phyloP scores from a whole-genome alignment of 2,888 invertebrate species.

The Philereme transversata region DNA sequence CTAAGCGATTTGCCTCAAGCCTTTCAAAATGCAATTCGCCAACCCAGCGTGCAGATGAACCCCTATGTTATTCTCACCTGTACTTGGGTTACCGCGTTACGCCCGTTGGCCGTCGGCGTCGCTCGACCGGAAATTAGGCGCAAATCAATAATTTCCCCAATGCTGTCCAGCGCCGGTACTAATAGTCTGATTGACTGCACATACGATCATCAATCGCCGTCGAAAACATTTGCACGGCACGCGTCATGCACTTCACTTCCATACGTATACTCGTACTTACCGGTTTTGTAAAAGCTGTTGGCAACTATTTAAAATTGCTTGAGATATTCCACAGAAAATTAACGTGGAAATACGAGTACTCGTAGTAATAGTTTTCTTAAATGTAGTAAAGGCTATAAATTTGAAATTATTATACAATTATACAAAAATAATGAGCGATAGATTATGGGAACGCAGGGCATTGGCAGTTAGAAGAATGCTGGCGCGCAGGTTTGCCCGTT shows the following conservation, averaged over 20 bases:
- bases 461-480: too few species aligned
- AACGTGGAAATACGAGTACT: too few species aligned
- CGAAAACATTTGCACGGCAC: slow-evolving; percentile 38
- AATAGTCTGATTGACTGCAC: slow-evolving; percentile 71
- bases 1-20: neutral
- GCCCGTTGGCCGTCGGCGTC: slow-evolving; percentile 57
- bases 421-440: too few species aligned
- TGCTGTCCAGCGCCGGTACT: slow-evolving; percentile 57
- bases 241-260: slow-evolving; percentile 34
- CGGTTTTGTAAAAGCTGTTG: neutral
- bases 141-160: slow-evolving; percentile 78
- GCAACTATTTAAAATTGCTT: neutral
- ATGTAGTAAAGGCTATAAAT: too few species aligned
- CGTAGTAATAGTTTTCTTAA: too few species aligned
- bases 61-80: slow-evolving; percentile 41
- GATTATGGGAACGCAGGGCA: too few species aligned
- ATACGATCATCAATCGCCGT: slow-evolving; percentile 36
- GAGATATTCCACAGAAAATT: neutral
- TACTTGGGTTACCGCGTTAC: slow-evolving; percentile 59
- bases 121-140: slow-evolving; percentile 73
- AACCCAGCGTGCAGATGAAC: slow-evolving; percentile 32
- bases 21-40: slow-evolving; percentile 18
- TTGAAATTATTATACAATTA: too few species aligned
- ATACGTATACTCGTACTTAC: neutral
- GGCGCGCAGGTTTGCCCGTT: too few species aligned